Evolutionary conservation across 2,888 invertebrate species (phyloP).

Genomic region (Anodontia alba): DNA sequence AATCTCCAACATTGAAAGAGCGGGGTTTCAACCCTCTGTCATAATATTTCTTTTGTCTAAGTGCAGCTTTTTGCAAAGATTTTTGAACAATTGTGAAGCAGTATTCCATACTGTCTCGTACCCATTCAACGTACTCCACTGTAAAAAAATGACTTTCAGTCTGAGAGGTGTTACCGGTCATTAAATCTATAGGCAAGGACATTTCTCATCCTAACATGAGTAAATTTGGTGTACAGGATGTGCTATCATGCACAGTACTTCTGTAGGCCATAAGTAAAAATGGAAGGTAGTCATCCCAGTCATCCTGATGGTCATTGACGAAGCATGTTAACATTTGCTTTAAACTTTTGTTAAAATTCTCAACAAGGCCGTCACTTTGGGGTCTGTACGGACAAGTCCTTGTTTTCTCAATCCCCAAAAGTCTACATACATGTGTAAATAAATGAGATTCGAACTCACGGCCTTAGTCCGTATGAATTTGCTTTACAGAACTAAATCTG

Average conservation of each 20-base stretch:
- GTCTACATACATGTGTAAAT: background rate
- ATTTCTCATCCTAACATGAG: conserved; percentile 49
- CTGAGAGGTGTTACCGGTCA: conserved; percentile 20
- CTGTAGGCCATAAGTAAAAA: conserved; percentile 47
- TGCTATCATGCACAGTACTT: conserved; percentile 29
- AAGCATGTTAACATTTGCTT: background rate
- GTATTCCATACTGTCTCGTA: background rate
- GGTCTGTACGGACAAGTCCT: background rate
- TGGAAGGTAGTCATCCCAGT: conserved; percentile 51
- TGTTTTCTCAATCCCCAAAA: background rate
- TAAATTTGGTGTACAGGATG: conserved; percentile 36
- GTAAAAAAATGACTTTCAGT: no score
- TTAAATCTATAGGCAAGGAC: conserved; percentile 15
- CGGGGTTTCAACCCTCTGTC: conserved; percentile 23
- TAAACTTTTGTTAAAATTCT: background rate
- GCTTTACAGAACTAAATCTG: background rate
- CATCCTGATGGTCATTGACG: conserved; percentile 22
- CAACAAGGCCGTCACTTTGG: background rate
- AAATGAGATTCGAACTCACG: background rate
- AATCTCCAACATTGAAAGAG: conserved; percentile 7
- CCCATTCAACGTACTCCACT: background rate
- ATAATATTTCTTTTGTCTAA: conserved; percentile 25
- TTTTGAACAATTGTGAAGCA: background rate
- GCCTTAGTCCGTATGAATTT: conserved; percentile 7
- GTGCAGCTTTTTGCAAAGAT: conserved; percentile 7